Evolutionary conservation across 2,113 vertebrate genomes (phyloP).

Genomic region (Neotoma lepida): DNA sequence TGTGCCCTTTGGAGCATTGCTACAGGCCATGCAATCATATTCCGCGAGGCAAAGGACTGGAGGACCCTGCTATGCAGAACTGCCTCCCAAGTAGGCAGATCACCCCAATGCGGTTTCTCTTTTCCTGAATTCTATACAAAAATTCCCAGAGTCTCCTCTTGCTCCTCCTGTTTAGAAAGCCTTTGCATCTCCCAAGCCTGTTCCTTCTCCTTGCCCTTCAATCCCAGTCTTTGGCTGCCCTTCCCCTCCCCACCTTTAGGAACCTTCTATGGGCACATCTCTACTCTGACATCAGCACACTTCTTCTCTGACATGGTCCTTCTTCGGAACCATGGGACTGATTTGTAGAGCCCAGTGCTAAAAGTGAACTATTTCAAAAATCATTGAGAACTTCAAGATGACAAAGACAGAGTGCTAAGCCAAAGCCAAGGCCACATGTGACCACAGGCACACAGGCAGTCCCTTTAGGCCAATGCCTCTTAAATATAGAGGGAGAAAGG

Average conservation of each 20-base stretch:
- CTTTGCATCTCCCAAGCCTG: background rate
- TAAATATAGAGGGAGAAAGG: background rate
- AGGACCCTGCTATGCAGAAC: fast-evolving
- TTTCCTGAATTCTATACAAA: background rate
- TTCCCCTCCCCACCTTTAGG: background rate
- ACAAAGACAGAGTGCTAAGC: background rate
- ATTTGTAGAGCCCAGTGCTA: background rate
- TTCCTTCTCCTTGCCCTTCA: background rate
- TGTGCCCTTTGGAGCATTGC: background rate
- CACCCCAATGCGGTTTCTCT: too few relatives aligned
- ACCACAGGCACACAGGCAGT: background rate
- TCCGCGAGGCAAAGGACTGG: too few relatives aligned
- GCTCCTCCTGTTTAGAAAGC: background rate
- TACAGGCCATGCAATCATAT: fast-evolving
- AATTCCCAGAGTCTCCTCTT: background rate
- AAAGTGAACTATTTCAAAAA: background rate
- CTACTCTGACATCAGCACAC: too few relatives aligned
- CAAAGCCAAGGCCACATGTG: background rate
- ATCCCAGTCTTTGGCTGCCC: background rate
- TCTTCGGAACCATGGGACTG: background rate
- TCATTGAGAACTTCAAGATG: background rate
- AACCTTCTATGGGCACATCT: background rate
- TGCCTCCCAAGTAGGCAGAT: fast-evolving
- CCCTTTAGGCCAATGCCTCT: background rate
- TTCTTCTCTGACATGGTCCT: background rate